Conservation (phyloP, 2,113 vertebrate genomes). For the Neotoma lepida region DNA sequence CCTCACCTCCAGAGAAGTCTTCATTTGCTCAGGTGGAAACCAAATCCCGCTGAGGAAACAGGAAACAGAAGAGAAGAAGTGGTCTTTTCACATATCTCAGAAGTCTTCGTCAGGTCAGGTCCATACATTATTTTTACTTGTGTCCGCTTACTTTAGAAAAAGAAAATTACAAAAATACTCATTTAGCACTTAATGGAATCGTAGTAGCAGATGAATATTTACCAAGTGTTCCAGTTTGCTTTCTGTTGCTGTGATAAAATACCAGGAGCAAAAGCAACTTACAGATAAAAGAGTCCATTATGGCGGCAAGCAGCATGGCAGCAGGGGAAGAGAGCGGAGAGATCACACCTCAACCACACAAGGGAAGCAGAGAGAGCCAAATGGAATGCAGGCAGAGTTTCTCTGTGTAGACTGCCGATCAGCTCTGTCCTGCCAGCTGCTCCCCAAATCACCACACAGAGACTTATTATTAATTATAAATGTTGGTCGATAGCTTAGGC, state of each 20-base stretch:
- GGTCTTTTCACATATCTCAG: background rate
- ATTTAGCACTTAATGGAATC: background rate
- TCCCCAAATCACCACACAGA: no score
- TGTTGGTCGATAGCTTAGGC: no score
- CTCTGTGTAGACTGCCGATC: no score
- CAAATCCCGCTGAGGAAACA: background rate
- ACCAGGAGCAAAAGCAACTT: no score
- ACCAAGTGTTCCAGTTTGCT: background rate
- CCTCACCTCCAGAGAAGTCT: background rate
- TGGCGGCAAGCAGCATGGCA: background rate
- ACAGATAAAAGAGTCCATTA: background rate
- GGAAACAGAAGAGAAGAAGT: background rate
- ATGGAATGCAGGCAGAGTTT: no score
- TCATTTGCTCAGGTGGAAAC: background rate
- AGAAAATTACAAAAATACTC: constrained; percentile 4
- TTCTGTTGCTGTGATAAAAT: background rate
- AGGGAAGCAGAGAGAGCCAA: background rate
- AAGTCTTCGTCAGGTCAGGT: background rate
- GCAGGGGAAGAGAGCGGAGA: background rate
- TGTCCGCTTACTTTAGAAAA: background rate
- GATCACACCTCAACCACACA: background rate
- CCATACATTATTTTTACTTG: background rate
- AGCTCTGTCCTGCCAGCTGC: no score
- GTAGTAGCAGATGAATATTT: background rate
- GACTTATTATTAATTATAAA: no score